These are phyloP conservation scores for Entomobrya proxima DNA, from an alignment of 2,888 invertebrate species.

Conservation along the genomic window DNA sequence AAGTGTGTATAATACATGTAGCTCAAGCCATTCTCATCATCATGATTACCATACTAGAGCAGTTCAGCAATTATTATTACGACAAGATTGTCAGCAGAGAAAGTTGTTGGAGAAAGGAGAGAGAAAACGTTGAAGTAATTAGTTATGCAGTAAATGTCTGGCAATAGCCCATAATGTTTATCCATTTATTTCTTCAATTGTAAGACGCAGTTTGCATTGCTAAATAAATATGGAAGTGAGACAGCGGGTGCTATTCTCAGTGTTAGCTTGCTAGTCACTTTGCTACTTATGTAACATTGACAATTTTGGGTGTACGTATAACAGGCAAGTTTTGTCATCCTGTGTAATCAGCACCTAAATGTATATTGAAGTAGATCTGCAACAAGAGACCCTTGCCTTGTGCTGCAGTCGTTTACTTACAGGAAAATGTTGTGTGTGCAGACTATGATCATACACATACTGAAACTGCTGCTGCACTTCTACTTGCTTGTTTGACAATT, in stretches of 20 bases:
- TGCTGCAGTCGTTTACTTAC: too few species aligned
- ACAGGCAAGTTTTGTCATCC: too few species aligned
- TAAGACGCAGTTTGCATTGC: conserved; percentile 73
- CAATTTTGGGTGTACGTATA: too few species aligned
- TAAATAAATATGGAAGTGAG: conserved; percentile 52
- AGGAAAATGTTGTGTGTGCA: too few species aligned
- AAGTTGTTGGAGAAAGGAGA: not conserved
- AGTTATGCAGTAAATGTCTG: conserved; percentile 74
- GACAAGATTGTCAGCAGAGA: not conserved
- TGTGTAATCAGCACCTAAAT: too few species aligned
- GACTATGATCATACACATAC: not conserved
- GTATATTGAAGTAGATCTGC: too few species aligned
- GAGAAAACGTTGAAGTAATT: conserved; percentile 71
- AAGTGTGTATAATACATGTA: not conserved
- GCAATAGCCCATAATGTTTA: conserved; percentile 68
- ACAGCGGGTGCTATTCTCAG: not conserved
- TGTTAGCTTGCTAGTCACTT: not conserved
- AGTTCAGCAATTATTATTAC: conserved; percentile 7
- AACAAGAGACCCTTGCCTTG: too few species aligned
- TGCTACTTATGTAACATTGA: too few species aligned
- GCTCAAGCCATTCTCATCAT: conserved; percentile 24
- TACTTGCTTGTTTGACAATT: not conserved
- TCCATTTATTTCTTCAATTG: conserved; percentile 75
- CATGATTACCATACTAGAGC: not conserved
- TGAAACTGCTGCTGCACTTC: not conserved